Conservation (phyloP, 2,113 vertebrate genomes). For the Salvelinus alpinus region DNA sequence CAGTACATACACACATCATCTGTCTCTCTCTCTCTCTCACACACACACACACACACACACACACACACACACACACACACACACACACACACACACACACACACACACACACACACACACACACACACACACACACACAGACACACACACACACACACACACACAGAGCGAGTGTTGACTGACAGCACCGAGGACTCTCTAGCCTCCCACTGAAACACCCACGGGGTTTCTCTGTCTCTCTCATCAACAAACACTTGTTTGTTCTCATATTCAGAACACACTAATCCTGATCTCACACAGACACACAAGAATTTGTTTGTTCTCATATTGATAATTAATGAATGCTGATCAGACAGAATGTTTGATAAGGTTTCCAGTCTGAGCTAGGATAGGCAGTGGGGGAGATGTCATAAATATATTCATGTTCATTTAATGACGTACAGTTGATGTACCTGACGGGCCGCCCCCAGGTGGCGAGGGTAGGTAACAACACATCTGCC, state of each 20-base stretch:
- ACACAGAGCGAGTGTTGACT: neutral
- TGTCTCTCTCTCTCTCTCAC: neutral
- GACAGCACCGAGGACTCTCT: constrained; percentile 31
- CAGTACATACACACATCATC: neutral
- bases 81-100: neutral
- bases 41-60: neutral
- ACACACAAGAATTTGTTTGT: constrained; percentile 46
- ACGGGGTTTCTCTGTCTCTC: constrained; percentile 44
- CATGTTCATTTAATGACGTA: constrained; percentile 33
- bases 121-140: neutral
- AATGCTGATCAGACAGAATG: constrained; percentile 71
- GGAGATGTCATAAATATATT: constrained; percentile 50
- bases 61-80: constrained; percentile 2
- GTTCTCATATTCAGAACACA: constrained; percentile 66
- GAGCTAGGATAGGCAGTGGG: constrained; percentile 39
- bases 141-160: constrained; percentile 1
- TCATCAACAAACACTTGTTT: constrained; percentile 63
- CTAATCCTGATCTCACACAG: constrained; percentile 61
- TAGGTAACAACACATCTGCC: too few relatives aligned
- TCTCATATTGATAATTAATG: constrained; percentile 66
- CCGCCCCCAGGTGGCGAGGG: too few relatives aligned
- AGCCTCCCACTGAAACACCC: constrained; percentile 22
- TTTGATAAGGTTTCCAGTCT: constrained; percentile 61
- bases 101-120: neutral
- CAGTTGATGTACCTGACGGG: constrained; percentile 16